Conservation (phyloP, 2,797 vertebrate genomes). For the Alectoris magna region DNA sequence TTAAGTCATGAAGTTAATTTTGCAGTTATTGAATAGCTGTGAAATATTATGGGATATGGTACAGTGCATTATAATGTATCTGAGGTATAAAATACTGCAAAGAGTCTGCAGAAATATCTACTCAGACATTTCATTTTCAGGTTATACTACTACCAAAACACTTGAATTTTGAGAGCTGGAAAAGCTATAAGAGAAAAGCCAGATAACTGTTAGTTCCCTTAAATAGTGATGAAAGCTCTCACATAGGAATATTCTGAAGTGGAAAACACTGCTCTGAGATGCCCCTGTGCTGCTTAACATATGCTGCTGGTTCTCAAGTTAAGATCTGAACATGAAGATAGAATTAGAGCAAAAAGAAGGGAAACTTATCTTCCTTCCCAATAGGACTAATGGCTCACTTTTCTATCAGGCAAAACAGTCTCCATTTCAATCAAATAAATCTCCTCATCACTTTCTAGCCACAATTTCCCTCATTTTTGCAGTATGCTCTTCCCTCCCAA, state of each 20-base stretch:
- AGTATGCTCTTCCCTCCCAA: neutral
- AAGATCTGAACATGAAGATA: neutral
- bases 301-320: neutral
- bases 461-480: neutral
- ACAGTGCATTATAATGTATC: neutral
- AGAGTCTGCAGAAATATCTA: neutral
- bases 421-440: neutral
- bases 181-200: neutral
- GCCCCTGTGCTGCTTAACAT: neutral
- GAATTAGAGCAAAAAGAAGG: neutral
- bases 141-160: neutral
- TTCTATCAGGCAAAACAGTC: neutral
- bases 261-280: neutral
- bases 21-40: neutral
- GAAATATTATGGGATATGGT: neutral
- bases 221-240: neutral
- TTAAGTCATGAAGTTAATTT: constrained; percentile 2
- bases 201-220: neutral
- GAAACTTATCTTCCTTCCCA: neutral
- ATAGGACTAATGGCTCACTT: neutral
- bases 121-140: neutral
- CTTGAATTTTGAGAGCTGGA: neutral
- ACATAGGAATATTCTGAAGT: neutral
- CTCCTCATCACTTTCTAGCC: neutral
- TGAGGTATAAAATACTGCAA: neutral